Evolutionary conservation across 1,140 invertebrate species (phyloP).

Genomic region (Drosophila carrolli): DNA sequence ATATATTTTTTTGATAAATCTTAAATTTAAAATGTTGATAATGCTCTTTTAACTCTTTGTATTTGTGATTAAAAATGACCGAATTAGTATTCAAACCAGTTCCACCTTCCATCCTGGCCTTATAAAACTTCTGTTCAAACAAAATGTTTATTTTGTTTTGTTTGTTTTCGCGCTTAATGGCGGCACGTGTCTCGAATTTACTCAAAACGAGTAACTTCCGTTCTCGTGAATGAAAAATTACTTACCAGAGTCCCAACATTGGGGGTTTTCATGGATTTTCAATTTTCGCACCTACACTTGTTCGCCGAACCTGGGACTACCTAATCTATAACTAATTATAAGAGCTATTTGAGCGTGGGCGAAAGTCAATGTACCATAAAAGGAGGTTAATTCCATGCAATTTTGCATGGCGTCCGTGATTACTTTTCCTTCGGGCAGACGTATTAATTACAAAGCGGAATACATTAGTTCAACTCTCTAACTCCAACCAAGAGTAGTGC

Average conservation of each 20-base stretch:
- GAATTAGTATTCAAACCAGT: too few relatives aligned
- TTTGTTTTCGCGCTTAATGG: constrained; percentile 38
- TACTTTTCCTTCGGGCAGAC: constrained; percentile 47
- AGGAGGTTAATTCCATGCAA: constrained; percentile 64
- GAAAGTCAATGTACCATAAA: constrained; percentile 54
- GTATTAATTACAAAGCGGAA: constrained; percentile 56
- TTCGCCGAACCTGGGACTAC: constrained; percentile 1
- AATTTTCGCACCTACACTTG: constrained; percentile 43
- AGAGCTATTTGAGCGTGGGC: constrained; percentile 7
- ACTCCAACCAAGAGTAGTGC: constrained; percentile 13
- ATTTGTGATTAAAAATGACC: too few relatives aligned
- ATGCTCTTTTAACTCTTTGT: too few relatives aligned
- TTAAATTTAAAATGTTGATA: too few relatives aligned
- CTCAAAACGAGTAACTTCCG: constrained; percentile 59
- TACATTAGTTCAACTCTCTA: constrained; percentile 39
- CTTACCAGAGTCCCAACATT: constrained; percentile 38
- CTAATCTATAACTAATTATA: constrained; percentile 63
- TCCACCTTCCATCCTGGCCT: neutral
- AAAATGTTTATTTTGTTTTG: constrained; percentile 43
- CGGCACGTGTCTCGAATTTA: constrained; percentile 65
- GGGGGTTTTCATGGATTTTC: constrained; percentile 52
- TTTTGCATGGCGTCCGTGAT: constrained; percentile 35
- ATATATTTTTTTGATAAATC: too few relatives aligned
- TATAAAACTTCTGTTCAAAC: neutral
- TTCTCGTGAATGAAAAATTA: constrained; percentile 67